Percentiles rank a stretch among this genome's conserved stretches.
Evolutionary conservation across 1,140 invertebrate species (phyloP).

Genomic region (Halesus radiatus): DNA sequence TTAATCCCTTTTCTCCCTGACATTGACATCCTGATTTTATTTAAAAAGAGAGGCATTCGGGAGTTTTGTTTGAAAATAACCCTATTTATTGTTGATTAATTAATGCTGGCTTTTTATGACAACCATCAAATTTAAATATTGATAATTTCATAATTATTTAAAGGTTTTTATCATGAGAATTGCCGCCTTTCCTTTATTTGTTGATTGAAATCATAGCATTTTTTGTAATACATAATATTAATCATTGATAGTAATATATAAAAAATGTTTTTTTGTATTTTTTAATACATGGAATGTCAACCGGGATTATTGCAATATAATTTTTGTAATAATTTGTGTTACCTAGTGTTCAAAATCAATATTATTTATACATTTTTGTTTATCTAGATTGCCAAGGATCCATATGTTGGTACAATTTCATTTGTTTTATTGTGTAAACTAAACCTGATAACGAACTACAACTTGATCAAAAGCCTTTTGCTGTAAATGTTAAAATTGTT

Average conservation of each 20-base stretch:
- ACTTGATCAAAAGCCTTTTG: no score
- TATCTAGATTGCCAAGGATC: constrained; percentile 35
- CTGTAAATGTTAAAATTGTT: no score
- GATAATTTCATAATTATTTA: no score
- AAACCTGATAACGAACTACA: not conserved
- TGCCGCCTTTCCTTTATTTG: not conserved
- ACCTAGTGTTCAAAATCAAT: not conserved
- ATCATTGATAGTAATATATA: not conserved
- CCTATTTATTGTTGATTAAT: not conserved
- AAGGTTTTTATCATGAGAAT: no score
- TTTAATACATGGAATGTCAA: not conserved
- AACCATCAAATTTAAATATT: no score
- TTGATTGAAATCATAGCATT: no score
- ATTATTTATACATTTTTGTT: constrained; percentile 26
- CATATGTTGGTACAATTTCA: constrained; percentile 41
- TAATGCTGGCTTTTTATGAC: no score
- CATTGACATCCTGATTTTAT: constrained; percentile 29
- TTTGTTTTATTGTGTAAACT: constrained; percentile 18
- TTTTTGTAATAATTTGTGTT: constrained; percentile 1
- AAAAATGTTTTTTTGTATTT: not conserved
- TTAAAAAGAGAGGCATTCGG: constrained; percentile 48
- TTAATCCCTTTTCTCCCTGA: not conserved
- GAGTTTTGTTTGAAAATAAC: constrained; percentile 36
- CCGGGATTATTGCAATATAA: not conserved
- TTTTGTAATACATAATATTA: not conserved